Percentiles rank a stretch among this genome's conserved stretches.
Conservation (phyloP, 2,113 vertebrate genomes). For the Heterochromis multidens region DNA sequence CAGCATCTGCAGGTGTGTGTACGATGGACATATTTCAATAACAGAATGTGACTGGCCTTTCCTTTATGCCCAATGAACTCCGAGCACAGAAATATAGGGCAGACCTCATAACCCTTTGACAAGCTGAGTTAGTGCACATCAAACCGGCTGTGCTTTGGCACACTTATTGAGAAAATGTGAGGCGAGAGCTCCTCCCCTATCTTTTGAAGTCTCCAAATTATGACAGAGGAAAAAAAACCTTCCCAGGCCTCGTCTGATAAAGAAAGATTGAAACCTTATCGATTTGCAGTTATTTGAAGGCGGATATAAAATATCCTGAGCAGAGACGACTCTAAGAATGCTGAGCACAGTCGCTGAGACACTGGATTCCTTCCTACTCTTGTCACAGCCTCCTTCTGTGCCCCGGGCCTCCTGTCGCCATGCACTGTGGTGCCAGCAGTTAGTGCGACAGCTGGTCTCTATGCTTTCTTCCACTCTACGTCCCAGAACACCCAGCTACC, state of each 20-base stretch:
- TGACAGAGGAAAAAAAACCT: neutral
- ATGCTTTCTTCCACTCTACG: constrained; percentile 37
- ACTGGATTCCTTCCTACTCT: constrained; percentile 41
- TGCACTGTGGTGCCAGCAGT: constrained; percentile 46
- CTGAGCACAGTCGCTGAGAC: constrained; percentile 13
- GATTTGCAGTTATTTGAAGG: constrained; percentile 36
- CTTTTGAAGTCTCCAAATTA: constrained; percentile 44
- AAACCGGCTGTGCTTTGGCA: constrained; percentile 29
- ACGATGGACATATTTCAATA: neutral
- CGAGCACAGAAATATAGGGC: constrained; percentile 50
- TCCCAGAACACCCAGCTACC: constrained; percentile 47
- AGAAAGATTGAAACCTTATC: constrained; percentile 37
- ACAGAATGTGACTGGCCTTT: constrained; percentile 15
- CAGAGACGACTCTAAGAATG: constrained; percentile 1
- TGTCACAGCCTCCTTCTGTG: constrained; percentile 44
- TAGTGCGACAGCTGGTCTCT: constrained; percentile 68
- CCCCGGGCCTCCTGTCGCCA: constrained; percentile 35
- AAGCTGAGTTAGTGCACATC: constrained; percentile 23
- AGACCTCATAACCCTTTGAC: constrained; percentile 37
- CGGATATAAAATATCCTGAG: constrained; percentile 38
- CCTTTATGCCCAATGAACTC: constrained; percentile 19
- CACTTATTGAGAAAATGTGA: constrained; percentile 30
- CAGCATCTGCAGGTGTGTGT: neutral
- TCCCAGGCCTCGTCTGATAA: constrained; percentile 13
- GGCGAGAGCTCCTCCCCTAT: constrained; percentile 13